These are phyloP conservation scores for Macroteleia sp. DNA, from an alignment of 2,888 invertebrate genomes.

Conservation along the genomic window DNA sequence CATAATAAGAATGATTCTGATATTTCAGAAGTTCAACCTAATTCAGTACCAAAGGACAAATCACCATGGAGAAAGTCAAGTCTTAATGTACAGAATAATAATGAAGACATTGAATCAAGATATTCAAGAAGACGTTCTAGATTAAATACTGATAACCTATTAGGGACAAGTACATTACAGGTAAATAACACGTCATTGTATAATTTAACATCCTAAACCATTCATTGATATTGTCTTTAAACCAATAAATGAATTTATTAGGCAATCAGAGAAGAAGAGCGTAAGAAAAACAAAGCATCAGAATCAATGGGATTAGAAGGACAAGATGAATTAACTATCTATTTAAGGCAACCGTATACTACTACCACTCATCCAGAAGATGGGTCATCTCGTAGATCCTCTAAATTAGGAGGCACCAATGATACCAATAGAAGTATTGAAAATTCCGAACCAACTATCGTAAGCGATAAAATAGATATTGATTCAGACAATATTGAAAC, in stretches of 20 bases:
- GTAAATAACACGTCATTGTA: no score
- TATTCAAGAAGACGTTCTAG: constrained; percentile 84
- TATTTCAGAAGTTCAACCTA: constrained; percentile 88
- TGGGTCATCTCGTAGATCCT: constrained; percentile 70
- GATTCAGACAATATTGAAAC: constrained; percentile 96
- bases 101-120: constrained; percentile 88
- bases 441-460: constrained; percentile 69
- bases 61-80: constrained; percentile 91
- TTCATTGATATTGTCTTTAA: no score
- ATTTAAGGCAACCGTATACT: constrained; percentile 76
- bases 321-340: constrained; percentile 79
- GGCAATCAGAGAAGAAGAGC: constrained; percentile 82
- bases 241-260: constrained; percentile 30
- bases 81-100: constrained; percentile 86
- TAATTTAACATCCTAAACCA: no score
- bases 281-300: constrained; percentile 82
- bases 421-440: constrained; percentile 62
- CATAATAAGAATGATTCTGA: background rate
- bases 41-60: constrained; percentile 88
- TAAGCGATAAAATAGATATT: constrained; percentile 90
- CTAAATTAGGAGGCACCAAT: constrained; percentile 65
- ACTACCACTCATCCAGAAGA: constrained; percentile 50
- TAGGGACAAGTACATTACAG: constrained; percentile 82
- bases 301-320: constrained; percentile 70
- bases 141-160: constrained; percentile 80